Evolutionary conservation across 2,888 invertebrate genomes (phyloP).

Genomic region (Nephrotoma guestfalica): DNA sequence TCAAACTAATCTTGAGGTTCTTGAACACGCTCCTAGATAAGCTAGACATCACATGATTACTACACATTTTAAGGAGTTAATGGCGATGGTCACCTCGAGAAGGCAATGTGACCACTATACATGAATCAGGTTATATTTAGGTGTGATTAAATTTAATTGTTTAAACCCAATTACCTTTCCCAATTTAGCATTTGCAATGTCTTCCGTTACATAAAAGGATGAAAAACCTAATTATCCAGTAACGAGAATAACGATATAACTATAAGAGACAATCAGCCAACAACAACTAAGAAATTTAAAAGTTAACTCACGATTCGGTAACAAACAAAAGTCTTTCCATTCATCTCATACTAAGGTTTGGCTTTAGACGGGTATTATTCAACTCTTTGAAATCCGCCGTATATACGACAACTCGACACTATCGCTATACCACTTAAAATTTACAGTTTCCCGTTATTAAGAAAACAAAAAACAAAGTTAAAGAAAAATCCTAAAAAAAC

Average conservation of each 20-base stretch:
- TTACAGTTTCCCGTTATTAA: neutral
- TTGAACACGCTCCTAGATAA: too few species aligned
- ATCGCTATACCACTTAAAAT: neutral
- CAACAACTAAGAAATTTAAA: neutral
- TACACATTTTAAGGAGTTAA: too few species aligned
- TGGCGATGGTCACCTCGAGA: too few species aligned
- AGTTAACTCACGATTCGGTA: neutral
- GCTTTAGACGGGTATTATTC: too few species aligned
- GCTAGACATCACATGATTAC: too few species aligned
- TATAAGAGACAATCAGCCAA: neutral
- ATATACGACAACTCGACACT: neutral
- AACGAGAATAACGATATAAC: neutral
- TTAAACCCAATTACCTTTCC: too few species aligned
- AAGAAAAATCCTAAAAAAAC: neutral
- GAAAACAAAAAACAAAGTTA: neutral
- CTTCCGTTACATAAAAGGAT: neutral
- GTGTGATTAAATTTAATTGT: too few species aligned
- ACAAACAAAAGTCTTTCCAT: neutral
- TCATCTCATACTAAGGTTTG: neutral
- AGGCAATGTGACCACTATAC: too few species aligned
- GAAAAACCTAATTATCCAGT: neutral
- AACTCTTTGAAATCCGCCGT: neutral
- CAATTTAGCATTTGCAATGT: neutral
- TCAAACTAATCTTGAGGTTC: too few species aligned
- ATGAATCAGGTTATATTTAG: too few species aligned